Conservation (phyloP, 2,888 invertebrate species). For the Litoditis marina region DNA sequence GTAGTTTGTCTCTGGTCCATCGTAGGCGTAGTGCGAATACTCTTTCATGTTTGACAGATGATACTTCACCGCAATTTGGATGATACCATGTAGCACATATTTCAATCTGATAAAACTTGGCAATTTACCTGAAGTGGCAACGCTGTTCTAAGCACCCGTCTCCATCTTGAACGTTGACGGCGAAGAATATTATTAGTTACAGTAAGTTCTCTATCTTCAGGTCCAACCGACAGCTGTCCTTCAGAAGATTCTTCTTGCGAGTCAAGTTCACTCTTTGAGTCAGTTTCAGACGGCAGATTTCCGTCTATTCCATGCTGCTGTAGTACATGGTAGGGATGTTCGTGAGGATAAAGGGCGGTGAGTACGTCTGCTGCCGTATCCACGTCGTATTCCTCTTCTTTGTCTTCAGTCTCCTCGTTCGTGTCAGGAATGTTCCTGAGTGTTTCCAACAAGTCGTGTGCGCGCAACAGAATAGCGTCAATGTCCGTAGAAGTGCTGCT, state of each 20-base stretch:
- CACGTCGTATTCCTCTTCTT: conserved; percentile 45
- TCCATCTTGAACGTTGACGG: conserved; percentile 57
- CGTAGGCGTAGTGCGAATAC: too few relatives aligned
- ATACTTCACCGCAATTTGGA: too few relatives aligned
- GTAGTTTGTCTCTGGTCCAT: too few relatives aligned
- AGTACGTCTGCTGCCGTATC: conserved; percentile 58
- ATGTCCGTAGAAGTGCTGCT: conserved; percentile 42
- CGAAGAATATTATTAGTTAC: conserved; percentile 38
- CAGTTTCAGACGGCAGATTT: conserved; percentile 35
- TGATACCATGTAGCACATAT: too few relatives aligned
- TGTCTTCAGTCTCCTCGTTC: conserved; percentile 28
- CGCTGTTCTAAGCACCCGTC: conserved; percentile 59
- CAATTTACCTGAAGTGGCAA: conserved; percentile 71
- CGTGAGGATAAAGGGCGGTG: conserved; percentile 54
- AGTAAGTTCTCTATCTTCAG: conserved; percentile 43
- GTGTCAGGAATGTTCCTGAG: conserved; percentile 10
- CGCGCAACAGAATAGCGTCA: conserved; percentile 29
- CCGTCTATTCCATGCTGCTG: conserved; percentile 49
- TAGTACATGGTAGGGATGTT: conserved; percentile 53
- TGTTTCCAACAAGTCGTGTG: conserved; percentile 29
- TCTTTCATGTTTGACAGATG: too few relatives aligned
- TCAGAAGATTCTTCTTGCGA: conserved; percentile 41
- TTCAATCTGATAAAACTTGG: too few relatives aligned
- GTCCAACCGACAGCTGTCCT: conserved; percentile 44
- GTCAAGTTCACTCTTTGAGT: conserved; percentile 41